phyloP scores from a whole-genome alignment of 2,113 vertebrate genomes.

The Anhinga anhinga region DNA sequence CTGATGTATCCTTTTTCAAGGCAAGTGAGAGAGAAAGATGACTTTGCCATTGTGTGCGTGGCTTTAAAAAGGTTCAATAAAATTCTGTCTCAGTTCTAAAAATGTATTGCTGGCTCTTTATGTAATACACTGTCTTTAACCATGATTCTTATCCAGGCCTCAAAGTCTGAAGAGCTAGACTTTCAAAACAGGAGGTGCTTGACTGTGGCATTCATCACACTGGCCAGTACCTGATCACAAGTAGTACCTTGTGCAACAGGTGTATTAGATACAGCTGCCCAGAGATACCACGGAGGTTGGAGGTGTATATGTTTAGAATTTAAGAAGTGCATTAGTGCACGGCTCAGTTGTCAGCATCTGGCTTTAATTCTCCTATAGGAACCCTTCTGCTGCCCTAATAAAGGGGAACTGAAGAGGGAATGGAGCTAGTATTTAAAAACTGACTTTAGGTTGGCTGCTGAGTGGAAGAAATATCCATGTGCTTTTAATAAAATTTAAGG shows the following conservation, averaged over 20 bases:
- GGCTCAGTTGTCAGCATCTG: neutral
- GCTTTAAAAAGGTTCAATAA: neutral
- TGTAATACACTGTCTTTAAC: neutral
- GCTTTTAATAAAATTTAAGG: neutral
- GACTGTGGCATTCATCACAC: neutral
- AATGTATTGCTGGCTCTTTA: neutral
- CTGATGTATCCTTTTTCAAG: neutral
- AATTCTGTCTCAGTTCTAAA: neutral
- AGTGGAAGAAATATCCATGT: neutral
- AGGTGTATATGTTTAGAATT: neutral
- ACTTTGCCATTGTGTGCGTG: neutral
- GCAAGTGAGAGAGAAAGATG: neutral
- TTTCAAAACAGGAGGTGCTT: neutral
- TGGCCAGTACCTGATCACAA: neutral
- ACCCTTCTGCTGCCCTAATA: neutral
- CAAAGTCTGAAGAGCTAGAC: neutral
- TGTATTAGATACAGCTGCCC: neutral
- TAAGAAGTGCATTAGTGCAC: neutral
- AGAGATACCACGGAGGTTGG: neutral
- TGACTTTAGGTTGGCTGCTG: neutral
- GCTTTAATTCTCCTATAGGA: slow-evolving; percentile 1
- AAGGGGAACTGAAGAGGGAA: neutral
- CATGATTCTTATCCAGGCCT: fast-evolving
- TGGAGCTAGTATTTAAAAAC: neutral
- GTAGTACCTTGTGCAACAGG: neutral